Conservation (phyloP, 1,140 invertebrate species). For the Gerris buenoi region DNA sequence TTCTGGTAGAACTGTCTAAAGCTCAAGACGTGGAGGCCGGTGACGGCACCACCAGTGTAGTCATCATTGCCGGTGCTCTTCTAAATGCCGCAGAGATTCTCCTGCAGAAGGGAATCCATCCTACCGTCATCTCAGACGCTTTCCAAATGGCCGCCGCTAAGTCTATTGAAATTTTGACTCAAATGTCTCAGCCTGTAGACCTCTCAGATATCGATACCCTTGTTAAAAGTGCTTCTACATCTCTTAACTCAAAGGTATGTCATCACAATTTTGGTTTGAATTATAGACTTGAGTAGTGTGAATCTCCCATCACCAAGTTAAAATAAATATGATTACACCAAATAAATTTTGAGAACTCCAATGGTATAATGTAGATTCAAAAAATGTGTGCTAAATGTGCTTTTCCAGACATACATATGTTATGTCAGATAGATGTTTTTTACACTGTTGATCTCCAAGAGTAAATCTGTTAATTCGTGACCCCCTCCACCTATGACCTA, state of each 20-base stretch:
- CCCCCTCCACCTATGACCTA: no score
- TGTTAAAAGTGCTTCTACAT: slow-evolving; percentile 88
- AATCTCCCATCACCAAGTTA: no score
- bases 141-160: slow-evolving; percentile 81
- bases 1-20: slow-evolving; percentile 95
- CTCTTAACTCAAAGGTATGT: slow-evolving; percentile 87
- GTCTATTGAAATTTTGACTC: slow-evolving; percentile 69
- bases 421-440: no score
- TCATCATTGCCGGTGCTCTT: slow-evolving; percentile 87
- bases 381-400: no score
- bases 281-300: no score
- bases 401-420: no score
- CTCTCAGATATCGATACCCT: slow-evolving; percentile 74
- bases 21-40: slow-evolving; percentile 98
- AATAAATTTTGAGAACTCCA: no score
- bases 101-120: slow-evolving; percentile 88
- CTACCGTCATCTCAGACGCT: slow-evolving; percentile 90
- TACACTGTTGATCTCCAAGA: no score
- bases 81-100: slow-evolving; percentile 89
- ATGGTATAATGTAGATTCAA: no score
- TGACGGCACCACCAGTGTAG: slow-evolving; percentile 96
- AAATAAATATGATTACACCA: no score
- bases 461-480: no score
- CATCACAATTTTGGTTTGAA: no score
- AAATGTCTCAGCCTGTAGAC: slow-evolving; percentile 76